Base-by-base conservation (phyloP, 2,797 vertebrate genomes). In the Melanotaenia maccullochi region DNA sequence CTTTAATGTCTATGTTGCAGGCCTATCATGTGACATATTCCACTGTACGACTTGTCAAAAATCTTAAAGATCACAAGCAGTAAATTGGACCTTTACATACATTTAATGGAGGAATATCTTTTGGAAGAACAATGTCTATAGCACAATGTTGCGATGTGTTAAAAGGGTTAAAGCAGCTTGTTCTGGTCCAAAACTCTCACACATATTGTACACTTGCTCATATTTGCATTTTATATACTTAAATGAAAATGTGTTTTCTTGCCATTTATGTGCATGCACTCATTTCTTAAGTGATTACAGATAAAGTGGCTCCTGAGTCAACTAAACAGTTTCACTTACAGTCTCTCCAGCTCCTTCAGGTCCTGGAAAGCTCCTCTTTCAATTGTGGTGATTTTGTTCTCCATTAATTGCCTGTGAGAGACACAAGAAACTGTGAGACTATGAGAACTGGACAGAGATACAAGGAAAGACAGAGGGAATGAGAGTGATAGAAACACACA, bases 291-390 rank as follows among this genome's bases (percentile, higher is more conserved):
- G 44, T n/a, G 44, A 47, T 55, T 28, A 16, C 16, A 5, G 13
- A 28, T 2, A 60, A 28, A 28, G 36, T 22, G 4, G 4, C 13
- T 42, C 14, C 28, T 18, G 16, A 52, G 20, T 57, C 14, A 20
- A 60, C 70, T 57, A 9, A 18, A 60, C 70, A 76, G 61, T 58
- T 16, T 76, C 78, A 98, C 97, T 99, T 85, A 99, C 98, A 99
- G 93, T 79, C 98, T 93, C 82, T 99, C 98, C 54, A 99, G 95
- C 91, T 99, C 97, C 84, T 97, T 99, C 85, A 99, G 93, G 88
- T 99, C 97, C 93, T 99, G 97, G 93, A 99, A 99, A 55, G 97
- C 96, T 88, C 97, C 97, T 91, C 97, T 95, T 90, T 99, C 98
- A 32, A 99, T 97, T 57, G 96, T 86, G 44, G 94, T 97, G 89